Evolutionary conservation across 2,797 vertebrate species (phyloP).

Genomic region (Zalophus californianus): DNA sequence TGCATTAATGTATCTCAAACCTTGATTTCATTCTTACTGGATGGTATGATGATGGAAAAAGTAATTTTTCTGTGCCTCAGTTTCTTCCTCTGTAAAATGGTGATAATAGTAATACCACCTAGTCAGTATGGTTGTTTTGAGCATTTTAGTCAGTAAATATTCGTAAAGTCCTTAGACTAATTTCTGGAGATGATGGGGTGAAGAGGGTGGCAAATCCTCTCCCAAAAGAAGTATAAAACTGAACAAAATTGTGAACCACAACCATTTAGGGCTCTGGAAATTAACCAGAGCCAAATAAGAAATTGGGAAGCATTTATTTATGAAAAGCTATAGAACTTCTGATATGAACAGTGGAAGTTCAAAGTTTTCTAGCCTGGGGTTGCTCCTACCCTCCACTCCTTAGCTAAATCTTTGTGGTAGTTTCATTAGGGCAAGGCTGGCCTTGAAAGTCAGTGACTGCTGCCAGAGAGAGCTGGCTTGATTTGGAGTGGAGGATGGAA

Average conservation of each 20-base stretch:
- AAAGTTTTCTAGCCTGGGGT: background rate
- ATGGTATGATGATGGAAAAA: background rate
- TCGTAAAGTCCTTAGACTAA: background rate
- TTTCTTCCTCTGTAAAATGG: background rate
- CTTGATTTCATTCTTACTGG: background rate
- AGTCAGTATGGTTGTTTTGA: background rate
- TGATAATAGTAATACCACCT: background rate
- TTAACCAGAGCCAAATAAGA: background rate
- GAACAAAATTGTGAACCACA: background rate
- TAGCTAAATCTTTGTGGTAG: background rate
- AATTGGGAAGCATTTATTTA: background rate
- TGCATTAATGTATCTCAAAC: background rate
- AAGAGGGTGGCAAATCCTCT: background rate
- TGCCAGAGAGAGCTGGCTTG: background rate
- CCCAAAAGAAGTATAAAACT: background rate
- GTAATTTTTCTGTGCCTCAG: background rate
- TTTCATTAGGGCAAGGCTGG: background rate
- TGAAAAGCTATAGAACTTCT: slow-evolving; percentile 16
- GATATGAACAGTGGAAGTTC: background rate
- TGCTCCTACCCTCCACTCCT: fast-evolving
- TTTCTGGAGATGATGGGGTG: background rate
- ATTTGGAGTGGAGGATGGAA: background rate
- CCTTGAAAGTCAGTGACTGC: background rate
- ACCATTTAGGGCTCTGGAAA: background rate
- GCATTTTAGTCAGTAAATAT: background rate